Evolutionary conservation across 2,113 vertebrate species (phyloP).

Genomic region (Orthochromis indermauri): DNA sequence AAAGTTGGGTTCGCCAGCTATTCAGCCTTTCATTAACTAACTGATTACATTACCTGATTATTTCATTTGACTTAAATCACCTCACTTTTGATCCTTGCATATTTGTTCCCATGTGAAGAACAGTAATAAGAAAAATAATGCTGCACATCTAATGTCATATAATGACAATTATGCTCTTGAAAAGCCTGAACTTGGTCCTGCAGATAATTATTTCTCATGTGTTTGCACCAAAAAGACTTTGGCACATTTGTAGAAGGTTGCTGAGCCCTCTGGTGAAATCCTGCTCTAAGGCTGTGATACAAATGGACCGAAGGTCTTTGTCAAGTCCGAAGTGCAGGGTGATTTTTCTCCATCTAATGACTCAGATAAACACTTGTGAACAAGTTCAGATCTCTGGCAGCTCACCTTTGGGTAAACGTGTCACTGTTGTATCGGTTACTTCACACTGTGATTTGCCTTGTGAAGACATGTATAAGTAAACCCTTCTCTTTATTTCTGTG

Average conservation of each 20-base stretch:
- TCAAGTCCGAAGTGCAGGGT: neutral
- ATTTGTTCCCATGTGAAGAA: neutral
- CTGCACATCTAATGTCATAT: neutral
- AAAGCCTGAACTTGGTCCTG: neutral
- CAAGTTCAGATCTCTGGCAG: neutral
- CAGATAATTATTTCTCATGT: neutral
- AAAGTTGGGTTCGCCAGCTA: neutral
- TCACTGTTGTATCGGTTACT: neutral
- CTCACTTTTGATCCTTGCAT: neutral
- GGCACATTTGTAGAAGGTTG: neutral
- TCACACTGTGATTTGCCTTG: neutral
- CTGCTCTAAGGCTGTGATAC: neutral
- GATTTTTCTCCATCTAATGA: neutral
- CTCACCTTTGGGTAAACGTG: neutral
- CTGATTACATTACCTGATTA: neutral
- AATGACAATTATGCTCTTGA: neutral
- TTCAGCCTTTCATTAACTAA: neutral
- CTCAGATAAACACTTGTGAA: neutral
- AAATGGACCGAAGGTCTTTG: neutral
- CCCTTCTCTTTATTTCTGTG: neutral
- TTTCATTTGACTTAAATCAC: neutral
- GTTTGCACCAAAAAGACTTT: neutral
- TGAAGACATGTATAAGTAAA: neutral
- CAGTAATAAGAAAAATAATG: neutral
- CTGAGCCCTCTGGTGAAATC: neutral